Conservation (phyloP, 2,888 invertebrate species). For the Tipula confusa region DNA sequence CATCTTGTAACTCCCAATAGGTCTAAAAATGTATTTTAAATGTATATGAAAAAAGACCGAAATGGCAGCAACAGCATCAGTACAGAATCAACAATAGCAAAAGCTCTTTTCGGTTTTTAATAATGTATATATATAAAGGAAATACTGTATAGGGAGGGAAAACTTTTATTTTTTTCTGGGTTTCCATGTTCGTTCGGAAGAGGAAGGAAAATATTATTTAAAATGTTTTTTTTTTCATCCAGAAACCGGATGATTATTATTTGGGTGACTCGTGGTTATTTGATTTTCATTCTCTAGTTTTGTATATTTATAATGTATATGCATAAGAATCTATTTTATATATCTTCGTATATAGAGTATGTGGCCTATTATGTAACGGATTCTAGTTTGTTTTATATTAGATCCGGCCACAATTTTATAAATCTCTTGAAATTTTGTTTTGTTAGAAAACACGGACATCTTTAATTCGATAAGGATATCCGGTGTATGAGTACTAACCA, state of each 20-base stretch:
- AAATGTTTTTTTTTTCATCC: neutral
- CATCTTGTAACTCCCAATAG: neutral
- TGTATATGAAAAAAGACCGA: neutral
- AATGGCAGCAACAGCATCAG: neutral
- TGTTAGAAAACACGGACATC: neutral
- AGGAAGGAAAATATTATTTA: slow-evolving; percentile 20
- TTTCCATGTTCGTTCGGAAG: neutral
- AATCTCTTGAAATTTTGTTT: neutral
- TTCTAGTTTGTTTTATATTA: neutral
- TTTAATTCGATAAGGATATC: neutral
- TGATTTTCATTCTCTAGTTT: neutral
- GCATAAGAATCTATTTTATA: neutral
- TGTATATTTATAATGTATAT: neutral
- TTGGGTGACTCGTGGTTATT: neutral
- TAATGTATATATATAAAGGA: neutral
- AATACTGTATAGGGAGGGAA: neutral
- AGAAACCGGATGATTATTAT: neutral
- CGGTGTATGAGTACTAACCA: neutral
- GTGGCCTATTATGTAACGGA: neutral
- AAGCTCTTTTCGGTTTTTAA: neutral
- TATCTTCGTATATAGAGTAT: neutral
- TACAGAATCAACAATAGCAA: neutral
- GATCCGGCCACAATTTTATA: neutral
- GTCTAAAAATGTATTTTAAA: neutral
- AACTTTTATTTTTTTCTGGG: neutral